A percentile compares a stretch with the other conserved stretches of the same genome.
Evolutionary conservation across 2,797 vertebrate species (phyloP).

Genomic region (Tachyglossus aculeatus): DNA sequence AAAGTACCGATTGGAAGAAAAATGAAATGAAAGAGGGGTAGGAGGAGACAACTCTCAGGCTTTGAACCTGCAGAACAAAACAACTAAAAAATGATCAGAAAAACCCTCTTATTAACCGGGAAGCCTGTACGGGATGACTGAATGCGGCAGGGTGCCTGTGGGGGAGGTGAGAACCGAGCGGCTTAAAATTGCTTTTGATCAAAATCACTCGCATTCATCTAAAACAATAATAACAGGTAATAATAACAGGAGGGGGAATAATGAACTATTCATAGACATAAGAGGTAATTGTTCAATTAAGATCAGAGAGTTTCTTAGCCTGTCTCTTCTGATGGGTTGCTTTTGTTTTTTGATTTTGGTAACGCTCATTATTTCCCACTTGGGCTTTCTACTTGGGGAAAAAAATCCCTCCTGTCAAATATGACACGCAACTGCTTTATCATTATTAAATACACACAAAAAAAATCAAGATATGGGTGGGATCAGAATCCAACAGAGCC

Average conservation of each 20-base stretch:
- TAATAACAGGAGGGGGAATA: slow-evolving; percentile 33
- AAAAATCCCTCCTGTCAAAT: slow-evolving; percentile 28
- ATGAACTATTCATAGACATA: slow-evolving; percentile 30
- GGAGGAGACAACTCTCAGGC: neutral
- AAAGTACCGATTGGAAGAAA: neutral
- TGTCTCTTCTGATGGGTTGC: slow-evolving; percentile 35
- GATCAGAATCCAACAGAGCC: too few species aligned
- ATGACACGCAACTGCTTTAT: slow-evolving; percentile 30
- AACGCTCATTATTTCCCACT: slow-evolving; percentile 32
- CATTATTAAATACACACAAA: slow-evolving; percentile 13
- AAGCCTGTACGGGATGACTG: rapidly evolving
- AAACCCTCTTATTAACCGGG: neutral
- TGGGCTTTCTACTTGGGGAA: slow-evolving; percentile 30
- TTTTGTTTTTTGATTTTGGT: slow-evolving; percentile 33
- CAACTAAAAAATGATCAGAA: neutral
- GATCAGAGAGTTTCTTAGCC: slow-evolving; percentile 2
- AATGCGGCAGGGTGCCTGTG: rapidly evolving
- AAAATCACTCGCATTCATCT: slow-evolving; percentile 27
- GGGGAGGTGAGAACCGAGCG: neutral
- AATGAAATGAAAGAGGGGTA: neutral
- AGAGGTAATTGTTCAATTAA: slow-evolving; percentile 52
- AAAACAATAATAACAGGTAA: slow-evolving; percentile 46
- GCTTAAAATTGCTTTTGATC: slow-evolving; percentile 27
- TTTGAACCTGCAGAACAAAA: neutral
- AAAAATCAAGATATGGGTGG: slow-evolving; percentile 9